These are phyloP conservation scores for Pterophyllum scalare DNA, from an alignment of 2,113 vertebrate genomes.

Conservation along the genomic window DNA sequence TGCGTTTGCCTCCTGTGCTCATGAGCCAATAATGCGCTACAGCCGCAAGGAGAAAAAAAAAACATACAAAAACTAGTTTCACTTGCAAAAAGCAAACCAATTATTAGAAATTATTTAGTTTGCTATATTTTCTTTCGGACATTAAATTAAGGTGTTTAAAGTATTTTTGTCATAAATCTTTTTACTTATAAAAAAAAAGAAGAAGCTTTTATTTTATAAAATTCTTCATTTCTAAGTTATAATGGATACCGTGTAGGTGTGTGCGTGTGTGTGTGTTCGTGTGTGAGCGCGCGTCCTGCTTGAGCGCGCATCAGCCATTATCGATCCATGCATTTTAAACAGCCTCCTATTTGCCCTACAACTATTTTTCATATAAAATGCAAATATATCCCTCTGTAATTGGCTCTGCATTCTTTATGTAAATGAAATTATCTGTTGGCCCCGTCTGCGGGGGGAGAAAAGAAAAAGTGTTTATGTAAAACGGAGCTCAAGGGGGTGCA, in stretches of 20 bases:
- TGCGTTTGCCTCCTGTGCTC: constrained; percentile 32
- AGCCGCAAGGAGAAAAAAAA: neutral
- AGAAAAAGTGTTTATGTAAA: constrained; percentile 49
- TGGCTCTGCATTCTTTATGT: constrained; percentile 68
- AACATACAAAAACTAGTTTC: neutral
- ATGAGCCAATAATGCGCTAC: constrained; percentile 33
- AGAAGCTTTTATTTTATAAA: constrained; percentile 10
- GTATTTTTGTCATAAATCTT: neutral
- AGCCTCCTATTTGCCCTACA: constrained; percentile 63
- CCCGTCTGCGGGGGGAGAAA: neutral
- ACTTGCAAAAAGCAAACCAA: constrained; percentile 21
- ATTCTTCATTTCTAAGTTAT: constrained; percentile 8
- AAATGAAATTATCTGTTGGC: constrained; percentile 64
- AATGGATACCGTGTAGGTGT: neutral
- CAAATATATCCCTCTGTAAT: constrained; percentile 65
- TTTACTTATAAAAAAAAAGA: neutral
- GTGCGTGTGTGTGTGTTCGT: neutral
- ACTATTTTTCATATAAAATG: constrained; percentile 78
- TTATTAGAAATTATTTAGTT: neutral
- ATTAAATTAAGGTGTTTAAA: neutral
- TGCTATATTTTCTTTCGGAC: neutral
- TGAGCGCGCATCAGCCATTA: constrained; percentile 36
- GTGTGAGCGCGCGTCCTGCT: neutral
- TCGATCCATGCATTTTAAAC: constrained; percentile 70
- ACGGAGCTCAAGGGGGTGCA: constrained; percentile 50